A percentile compares a stretch with the other conserved stretches of the same genome.
These are phyloP conservation scores for Dufourea novaeangliae DNA, from an alignment of 1,140 invertebrate genomes.

Conservation along the genomic window DNA sequence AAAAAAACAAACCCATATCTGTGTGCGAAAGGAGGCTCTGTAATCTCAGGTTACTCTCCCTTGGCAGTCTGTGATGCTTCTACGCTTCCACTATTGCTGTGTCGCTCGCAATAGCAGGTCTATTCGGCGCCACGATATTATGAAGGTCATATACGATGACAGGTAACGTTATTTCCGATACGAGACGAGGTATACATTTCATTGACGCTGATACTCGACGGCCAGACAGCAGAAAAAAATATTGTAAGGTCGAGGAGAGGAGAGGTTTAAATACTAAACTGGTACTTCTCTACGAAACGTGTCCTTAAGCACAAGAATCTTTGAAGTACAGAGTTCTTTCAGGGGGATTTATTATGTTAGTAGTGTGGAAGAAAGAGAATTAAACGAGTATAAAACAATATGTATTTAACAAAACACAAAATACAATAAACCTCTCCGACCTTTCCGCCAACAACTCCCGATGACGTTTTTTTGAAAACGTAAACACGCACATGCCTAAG, in stretches of 20 bases:
- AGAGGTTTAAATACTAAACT: background rate
- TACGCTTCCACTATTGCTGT: conserved; percentile 48
- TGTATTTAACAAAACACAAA: too few species aligned
- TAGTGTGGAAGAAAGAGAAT: too few species aligned
- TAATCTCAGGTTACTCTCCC: conserved; percentile 77
- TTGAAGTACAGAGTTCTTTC: background rate
- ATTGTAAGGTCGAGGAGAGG: background rate
- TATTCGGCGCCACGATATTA: conserved; percentile 36
- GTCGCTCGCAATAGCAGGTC: conserved; percentile 49
- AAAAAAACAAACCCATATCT: conserved; percentile 54
- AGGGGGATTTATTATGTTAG: too few species aligned
- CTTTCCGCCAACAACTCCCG: too few species aligned
- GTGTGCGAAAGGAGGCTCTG: conserved; percentile 65
- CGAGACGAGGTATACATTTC: conserved; percentile 68
- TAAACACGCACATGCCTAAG: too few species aligned
- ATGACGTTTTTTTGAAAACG: too few species aligned
- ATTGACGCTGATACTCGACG: conserved; percentile 55
- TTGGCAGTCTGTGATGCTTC: conserved; percentile 60
- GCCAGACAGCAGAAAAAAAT: conserved; percentile 23
- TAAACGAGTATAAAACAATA: too few species aligned
- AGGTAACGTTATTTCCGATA: conserved; percentile 72
- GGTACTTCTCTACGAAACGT: too few species aligned
- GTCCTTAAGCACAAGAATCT: background rate
- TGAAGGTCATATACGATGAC: conserved; percentile 38
- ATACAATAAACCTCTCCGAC: too few species aligned